These are phyloP conservation scores for Gymnogyps californianus DNA, from an alignment of 2,113 vertebrate genomes.

Conservation along the genomic window DNA sequence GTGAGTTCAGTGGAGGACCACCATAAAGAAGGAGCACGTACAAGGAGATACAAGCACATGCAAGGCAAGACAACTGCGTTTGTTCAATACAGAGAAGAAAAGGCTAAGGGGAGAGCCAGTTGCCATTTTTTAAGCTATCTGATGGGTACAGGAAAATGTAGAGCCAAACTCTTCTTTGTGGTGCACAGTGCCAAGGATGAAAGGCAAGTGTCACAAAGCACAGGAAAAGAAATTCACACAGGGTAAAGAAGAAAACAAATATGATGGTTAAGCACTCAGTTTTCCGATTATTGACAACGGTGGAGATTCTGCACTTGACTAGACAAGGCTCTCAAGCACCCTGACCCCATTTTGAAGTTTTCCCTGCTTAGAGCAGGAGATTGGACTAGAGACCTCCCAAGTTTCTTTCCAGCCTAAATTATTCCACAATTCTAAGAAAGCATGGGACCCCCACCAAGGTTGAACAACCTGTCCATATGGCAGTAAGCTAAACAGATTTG, in stretches of 20 bases:
- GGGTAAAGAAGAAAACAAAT: background rate
- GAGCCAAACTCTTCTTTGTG: background rate
- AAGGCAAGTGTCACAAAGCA: background rate
- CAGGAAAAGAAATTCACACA: background rate
- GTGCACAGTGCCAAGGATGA: background rate
- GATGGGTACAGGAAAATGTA: background rate
- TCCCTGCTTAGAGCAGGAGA: background rate
- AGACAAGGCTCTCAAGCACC: background rate
- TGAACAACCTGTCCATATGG: constrained; percentile 4
- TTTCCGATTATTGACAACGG: background rate
- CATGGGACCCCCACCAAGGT: background rate
- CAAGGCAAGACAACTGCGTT: background rate
- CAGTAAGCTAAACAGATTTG: constrained; percentile 4
- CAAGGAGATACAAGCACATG: background rate
- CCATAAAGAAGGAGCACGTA: background rate
- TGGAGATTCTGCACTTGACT: background rate
- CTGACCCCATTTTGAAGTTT: background rate
- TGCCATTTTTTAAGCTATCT: background rate
- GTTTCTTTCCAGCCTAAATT: background rate
- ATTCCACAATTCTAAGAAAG: background rate
- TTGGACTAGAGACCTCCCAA: background rate
- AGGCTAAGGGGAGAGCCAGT: background rate
- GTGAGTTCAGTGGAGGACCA: background rate
- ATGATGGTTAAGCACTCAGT: background rate
- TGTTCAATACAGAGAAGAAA: background rate